phyloP scores from a whole-genome alignment of 2,113 vertebrate genomes.

The Nannospalax galili region DNA sequence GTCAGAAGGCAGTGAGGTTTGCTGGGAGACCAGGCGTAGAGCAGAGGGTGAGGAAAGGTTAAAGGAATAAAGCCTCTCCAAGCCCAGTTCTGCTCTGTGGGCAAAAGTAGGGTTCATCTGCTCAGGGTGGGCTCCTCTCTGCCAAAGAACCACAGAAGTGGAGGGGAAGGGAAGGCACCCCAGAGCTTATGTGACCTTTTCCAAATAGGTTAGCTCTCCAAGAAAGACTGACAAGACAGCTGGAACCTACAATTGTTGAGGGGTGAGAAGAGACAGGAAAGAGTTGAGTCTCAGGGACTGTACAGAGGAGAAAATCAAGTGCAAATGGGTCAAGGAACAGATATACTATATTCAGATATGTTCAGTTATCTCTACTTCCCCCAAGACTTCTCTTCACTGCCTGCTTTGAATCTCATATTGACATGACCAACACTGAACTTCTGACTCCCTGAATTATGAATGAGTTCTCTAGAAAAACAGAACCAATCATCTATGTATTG shows the following conservation, averaged over 20 bases:
- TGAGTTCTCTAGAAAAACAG: background rate
- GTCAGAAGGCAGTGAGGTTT: background rate
- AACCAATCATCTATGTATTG: background rate
- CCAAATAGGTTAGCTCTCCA: background rate
- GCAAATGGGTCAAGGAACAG: background rate
- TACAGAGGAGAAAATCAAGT: background rate
- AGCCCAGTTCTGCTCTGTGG: background rate
- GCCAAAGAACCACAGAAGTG: background rate
- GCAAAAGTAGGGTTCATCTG: rapidly evolving
- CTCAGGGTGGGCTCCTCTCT: background rate
- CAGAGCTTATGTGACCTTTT: background rate
- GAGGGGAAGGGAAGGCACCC: background rate
- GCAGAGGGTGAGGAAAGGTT: background rate
- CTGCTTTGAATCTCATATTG: background rate
- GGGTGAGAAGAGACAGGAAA: background rate
- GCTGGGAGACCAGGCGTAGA: background rate
- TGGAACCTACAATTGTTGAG: background rate
- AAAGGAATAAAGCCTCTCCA: background rate
- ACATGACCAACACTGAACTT: background rate
- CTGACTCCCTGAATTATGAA: background rate
- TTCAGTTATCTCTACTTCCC: background rate
- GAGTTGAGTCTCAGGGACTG: background rate
- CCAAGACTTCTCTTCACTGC: background rate
- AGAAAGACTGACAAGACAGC: background rate
- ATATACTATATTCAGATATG: background rate